Base-by-base conservation (phyloP, 2,113 vertebrate species). In the Psephotus haematonotus region DNA sequence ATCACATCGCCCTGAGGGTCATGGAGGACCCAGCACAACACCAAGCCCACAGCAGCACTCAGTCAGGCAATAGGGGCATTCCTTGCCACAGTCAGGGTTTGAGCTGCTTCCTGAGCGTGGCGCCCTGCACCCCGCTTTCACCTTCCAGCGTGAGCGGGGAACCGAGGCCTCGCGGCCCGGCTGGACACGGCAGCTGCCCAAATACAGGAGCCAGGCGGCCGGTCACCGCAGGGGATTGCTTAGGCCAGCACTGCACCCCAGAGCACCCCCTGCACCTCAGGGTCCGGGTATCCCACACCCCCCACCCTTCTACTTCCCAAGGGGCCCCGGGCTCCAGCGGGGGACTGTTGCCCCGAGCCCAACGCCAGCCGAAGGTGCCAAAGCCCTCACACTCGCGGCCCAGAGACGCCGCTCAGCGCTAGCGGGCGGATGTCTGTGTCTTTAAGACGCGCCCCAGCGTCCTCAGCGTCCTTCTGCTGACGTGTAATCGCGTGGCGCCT, bases 401-500 rank as follows among this genome's bases (percentile, higher is more conserved):
- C 31, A 4, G 5, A 13, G 0, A 5, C 31, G 9, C 7, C 19
- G 19, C 55, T 13, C 12, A 33, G 12, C 31, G 19, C 7, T 12
- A 6, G 19, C 17, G 7, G 11, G 29, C 29, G 6, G 12, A 9
- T 4, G 31, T 3, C 84, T 24, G 49, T 11, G 49, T 11, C 91
- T 91, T 89, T 86, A 89, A 93, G 76, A 3, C 16, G 29, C 44
- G 5, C 43, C 82, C 64, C 1, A 13, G 6, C 7, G 5, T 1
- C 28, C 33, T 11, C 27, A 60, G 8, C 31, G n/a, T 12, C n/a
- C 3, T 2, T 3, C 47, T 22, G 53, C 86, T 85, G 90, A 94
- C 95, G 95, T 37, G 27, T 10, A 23, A 87, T 72, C 86, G 92
- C 92, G 82, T 83, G 82, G 82, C 86, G 82, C 89, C 92, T 90